phyloP scores from a whole-genome alignment of 1,140 invertebrate species.

The Eriosoma lanigerum region DNA sequence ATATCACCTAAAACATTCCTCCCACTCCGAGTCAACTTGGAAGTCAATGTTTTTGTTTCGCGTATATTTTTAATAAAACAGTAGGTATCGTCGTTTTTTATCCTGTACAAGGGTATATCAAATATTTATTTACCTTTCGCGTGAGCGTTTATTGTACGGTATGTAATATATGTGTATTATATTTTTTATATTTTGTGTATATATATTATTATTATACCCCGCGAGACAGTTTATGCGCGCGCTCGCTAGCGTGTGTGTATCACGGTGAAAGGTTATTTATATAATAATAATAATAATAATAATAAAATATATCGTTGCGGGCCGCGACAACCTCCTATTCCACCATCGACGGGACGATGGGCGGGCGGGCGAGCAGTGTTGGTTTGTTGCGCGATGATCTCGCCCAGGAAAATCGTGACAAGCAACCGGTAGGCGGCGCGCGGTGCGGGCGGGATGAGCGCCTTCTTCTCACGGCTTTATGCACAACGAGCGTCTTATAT shows the following conservation, averaged over 20 bases:
- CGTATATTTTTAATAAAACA: too few species aligned
- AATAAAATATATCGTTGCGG: slow-evolving; percentile 8
- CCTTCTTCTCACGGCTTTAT: slow-evolving; percentile 50
- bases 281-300: too few species aligned
- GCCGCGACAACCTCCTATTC: neutral
- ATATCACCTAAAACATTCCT: too few species aligned
- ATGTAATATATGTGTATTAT: too few species aligned
- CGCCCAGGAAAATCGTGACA: slow-evolving; percentile 51
- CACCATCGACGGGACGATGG: neutral
- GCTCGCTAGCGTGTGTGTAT: slow-evolving; percentile 1
- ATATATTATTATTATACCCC: too few species aligned
- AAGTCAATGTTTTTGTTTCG: too few species aligned
- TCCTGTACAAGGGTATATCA: slow-evolving; percentile 8
- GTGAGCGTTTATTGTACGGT: slow-evolving; percentile 15
- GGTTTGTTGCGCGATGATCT: slow-evolving; percentile 49
- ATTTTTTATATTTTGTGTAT: slow-evolving; percentile 26
- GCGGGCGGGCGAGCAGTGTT: neutral
- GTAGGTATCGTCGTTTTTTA: too few species aligned
- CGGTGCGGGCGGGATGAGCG: slow-evolving; percentile 46
- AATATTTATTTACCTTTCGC: slow-evolving; percentile 8
- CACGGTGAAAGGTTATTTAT: slow-evolving; percentile 50
- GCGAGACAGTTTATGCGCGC: neutral
- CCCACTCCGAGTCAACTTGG: too few species aligned
- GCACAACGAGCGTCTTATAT: slow-evolving; percentile 38
- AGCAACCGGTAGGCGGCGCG: slow-evolving; percentile 47